phyloP scores from a whole-genome alignment of 2,113 vertebrate genomes.

The Atractosteus spatula region DNA sequence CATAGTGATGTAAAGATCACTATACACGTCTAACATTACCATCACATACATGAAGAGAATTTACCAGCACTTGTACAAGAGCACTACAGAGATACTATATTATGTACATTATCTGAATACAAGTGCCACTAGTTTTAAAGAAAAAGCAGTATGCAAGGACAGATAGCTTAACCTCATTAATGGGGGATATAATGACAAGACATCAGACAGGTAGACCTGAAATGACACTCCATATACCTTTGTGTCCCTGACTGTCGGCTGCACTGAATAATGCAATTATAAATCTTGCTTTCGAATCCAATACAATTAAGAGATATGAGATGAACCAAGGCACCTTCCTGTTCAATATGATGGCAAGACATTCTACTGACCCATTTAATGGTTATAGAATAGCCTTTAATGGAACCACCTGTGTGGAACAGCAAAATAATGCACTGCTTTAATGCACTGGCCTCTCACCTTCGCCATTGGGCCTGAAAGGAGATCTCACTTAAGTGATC shows the following conservation, averaged over 20 bases:
- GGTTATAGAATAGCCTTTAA: conserved; percentile 58
- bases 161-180: too few relatives aligned
- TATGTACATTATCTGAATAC: too few relatives aligned
- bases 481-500: conserved; percentile 55
- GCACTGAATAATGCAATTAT: conserved; percentile 60
- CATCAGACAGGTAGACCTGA: conserved; percentile 29
- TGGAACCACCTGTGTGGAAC: conserved; percentile 64
- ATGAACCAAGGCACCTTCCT: conserved; percentile 51
- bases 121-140: not conserved
- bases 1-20: too few relatives aligned
- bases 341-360: conserved; percentile 60
- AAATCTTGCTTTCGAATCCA: conserved; percentile 63
- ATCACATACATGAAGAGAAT: too few relatives aligned
- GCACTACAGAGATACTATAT: too few relatives aligned
- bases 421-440: conserved; percentile 66
- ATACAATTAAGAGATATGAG: conserved; percentile 67
- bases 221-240: conserved; percentile 27
- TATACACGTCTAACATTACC: too few relatives aligned
- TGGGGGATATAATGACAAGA: not conserved
- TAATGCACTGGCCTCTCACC: conserved; percentile 56
- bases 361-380: conserved; percentile 66
- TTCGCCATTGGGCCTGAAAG: conserved; percentile 32
- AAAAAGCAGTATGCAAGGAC: too few relatives aligned
- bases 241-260: conserved; percentile 25
- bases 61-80: too few relatives aligned